Evolutionary conservation across 2,888 invertebrate species (phyloP).

Genomic region (Drosophila parthenogenetica): DNA sequence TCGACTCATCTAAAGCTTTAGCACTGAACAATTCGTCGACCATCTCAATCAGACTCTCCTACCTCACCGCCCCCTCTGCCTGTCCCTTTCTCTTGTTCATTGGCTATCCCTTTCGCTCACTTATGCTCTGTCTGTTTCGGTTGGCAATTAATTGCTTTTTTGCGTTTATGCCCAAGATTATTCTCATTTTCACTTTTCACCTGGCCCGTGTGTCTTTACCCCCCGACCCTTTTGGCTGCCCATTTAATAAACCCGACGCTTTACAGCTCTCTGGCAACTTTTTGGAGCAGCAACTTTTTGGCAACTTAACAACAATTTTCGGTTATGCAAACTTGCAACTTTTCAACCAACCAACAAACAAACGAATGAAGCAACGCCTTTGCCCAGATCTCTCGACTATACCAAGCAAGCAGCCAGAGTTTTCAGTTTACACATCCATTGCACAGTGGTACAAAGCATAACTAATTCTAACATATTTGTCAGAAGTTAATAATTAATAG

Average conservation of each 20-base stretch:
- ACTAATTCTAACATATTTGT: background rate
- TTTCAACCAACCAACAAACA: slow-evolving; percentile 23
- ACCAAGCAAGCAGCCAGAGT: slow-evolving; percentile 6
- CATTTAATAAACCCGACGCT: slow-evolving; percentile 63
- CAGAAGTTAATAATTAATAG: too few species aligned
- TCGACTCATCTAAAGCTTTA: slow-evolving; percentile 20
- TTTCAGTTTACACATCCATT: background rate
- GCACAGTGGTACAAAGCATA: slow-evolving; percentile 1
- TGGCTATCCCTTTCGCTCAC: slow-evolving; percentile 1
- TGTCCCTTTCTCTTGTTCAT: slow-evolving; percentile 9
- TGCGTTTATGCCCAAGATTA: slow-evolving; percentile 44
- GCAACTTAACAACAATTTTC: slow-evolving; percentile 66
- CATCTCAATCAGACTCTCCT: background rate
- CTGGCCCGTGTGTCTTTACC: slow-evolving; percentile 17
- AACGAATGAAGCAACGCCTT: slow-evolving; percentile 10
- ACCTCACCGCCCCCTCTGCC: background rate
- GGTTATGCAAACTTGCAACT: slow-evolving; percentile 66
- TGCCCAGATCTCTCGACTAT: slow-evolving; percentile 2
- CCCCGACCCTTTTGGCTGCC: slow-evolving; percentile 7
- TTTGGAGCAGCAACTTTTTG: slow-evolving; percentile 57
- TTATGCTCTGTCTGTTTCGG: background rate
- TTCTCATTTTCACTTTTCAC: slow-evolving; percentile 54
- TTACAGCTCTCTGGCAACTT: slow-evolving; percentile 56
- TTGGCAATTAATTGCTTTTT: slow-evolving; percentile 36
- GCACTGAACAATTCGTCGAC: slow-evolving; percentile 5